phyloP scores from a whole-genome alignment of 2,797 vertebrate genomes.

The Malurus leucopterus region DNA sequence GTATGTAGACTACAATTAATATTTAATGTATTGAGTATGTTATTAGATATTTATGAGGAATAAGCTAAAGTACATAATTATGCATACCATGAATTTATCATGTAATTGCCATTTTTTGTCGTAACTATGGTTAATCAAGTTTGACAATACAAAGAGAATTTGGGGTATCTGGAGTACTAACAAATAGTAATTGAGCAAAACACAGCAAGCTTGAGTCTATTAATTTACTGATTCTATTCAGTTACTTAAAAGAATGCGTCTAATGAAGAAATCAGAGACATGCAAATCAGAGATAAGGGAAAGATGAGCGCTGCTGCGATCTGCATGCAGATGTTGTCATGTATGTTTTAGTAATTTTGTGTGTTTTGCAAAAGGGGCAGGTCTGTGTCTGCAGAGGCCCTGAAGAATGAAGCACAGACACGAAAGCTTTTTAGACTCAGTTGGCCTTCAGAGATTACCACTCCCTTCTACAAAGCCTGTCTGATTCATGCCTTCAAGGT shows the following conservation, averaged over 20 bases:
- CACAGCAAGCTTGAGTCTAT: background rate
- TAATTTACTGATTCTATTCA: background rate
- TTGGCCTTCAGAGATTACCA: background rate
- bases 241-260: background rate
- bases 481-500: background rate
- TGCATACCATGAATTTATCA: slow-evolving; percentile 23
- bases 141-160: background rate
- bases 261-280: slow-evolving; percentile 41
- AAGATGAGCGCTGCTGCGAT: background rate
- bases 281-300: background rate
- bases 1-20: slow-evolving; percentile 42
- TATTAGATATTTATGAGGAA: slow-evolving; percentile 59
- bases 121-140: background rate
- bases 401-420: background rate
- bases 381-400: background rate
- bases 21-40: slow-evolving; percentile 35
- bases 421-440: background rate
- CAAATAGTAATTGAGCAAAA: background rate
- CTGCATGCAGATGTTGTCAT: background rate
- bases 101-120: background rate
- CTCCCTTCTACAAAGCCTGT: background rate
- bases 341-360: background rate
- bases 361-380: background rate
- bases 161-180: background rate
- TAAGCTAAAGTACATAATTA: background rate